phyloP scores from a whole-genome alignment of 2,113 vertebrate genomes.

The Meriones unguiculatus region DNA sequence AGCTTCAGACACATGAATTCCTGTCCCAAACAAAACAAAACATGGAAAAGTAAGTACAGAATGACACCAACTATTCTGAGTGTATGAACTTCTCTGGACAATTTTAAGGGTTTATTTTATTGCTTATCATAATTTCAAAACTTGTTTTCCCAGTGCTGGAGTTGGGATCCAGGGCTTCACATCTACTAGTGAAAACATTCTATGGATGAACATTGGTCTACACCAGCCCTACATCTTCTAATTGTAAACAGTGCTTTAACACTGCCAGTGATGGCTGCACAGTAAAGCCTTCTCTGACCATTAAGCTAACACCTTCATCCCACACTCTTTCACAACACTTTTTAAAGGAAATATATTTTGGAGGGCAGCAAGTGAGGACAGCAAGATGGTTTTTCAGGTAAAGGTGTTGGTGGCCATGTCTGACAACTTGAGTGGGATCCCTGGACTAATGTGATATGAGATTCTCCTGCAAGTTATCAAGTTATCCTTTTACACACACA shows the following conservation, averaged over 20 bases:
- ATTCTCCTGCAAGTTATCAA: neutral
- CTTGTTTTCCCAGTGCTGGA: neutral
- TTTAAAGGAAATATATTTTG: no score
- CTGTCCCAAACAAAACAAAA: no score
- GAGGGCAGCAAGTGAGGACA: neutral
- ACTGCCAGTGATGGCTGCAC: conserved; percentile 29
- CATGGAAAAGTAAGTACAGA: no score
- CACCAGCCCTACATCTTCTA: neutral
- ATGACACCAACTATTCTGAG: no score
- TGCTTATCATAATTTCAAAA: neutral
- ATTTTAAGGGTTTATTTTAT: neutral
- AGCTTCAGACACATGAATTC: no score
- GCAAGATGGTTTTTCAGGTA: neutral
- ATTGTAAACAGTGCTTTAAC: neutral
- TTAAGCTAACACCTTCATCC: neutral
- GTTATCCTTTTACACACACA: neutral
- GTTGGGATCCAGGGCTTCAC: neutral
- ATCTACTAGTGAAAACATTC: neutral
- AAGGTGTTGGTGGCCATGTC: neutral
- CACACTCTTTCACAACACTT: neutral
- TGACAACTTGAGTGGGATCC: neutral
- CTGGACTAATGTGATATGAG: neutral
- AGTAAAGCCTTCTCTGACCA: conserved; percentile 4
- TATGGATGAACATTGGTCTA: neutral
- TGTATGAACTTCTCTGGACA: no score